These are phyloP conservation scores for Dexiosoma caninum DNA, from an alignment of 2,888 invertebrate species.

Conservation along the genomic window DNA sequence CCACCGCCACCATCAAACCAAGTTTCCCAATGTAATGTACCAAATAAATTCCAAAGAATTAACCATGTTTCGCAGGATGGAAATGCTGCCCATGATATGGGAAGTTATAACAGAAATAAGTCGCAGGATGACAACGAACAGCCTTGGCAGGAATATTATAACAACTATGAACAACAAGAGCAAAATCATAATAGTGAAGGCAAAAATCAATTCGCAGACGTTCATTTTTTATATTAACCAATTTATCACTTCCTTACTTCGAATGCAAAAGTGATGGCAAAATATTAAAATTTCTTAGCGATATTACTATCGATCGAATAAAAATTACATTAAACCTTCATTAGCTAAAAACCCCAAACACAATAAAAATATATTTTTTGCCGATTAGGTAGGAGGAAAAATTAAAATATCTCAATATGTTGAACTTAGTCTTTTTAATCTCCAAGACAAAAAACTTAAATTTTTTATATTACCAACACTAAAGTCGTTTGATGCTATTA, in stretches of 20 bases:
- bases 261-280: neutral
- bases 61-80: neutral
- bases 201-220: neutral
- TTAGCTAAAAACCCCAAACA: neutral
- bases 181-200: neutral
- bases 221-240: neutral
- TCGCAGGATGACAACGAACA: neutral
- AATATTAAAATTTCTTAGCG: neutral
- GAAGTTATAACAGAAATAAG: neutral
- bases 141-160: neutral
- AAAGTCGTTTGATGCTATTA: neutral
- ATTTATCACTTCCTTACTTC: neutral
- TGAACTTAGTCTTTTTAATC: neutral
- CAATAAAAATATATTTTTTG: neutral
- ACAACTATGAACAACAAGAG: neutral
- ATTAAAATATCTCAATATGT: neutral
- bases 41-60: neutral
- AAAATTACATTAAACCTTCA: neutral
- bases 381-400: neutral
- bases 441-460: neutral
- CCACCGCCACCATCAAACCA: slow-evolving; percentile 1
- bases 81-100: neutral
- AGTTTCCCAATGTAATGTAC: neutral
- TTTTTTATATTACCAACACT: neutral
- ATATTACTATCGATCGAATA: neutral